Evolutionary conservation across 2,113 vertebrate genomes (phyloP).

Genomic region (western clawed frog (Xenopus tropicalis)): DNA sequence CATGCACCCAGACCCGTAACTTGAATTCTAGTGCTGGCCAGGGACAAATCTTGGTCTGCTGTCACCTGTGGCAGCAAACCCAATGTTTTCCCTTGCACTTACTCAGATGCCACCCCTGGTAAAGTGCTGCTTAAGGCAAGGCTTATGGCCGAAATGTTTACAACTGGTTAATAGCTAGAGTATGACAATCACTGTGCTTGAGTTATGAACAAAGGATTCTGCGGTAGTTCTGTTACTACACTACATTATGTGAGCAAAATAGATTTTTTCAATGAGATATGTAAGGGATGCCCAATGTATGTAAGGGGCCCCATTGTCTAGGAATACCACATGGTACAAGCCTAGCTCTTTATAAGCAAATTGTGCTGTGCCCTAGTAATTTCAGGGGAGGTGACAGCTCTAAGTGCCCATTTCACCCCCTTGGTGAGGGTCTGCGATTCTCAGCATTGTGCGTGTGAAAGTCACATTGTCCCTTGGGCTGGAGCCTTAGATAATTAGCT

Average conservation of each 20-base stretch:
- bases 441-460: constrained; percentile 68
- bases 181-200: no score
- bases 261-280: neutral
- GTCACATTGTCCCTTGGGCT: constrained; percentile 88
- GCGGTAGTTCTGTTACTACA: neutral
- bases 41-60: no score
- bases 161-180: no score
- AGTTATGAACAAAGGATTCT: neutral
- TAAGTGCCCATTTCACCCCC: constrained; percentile 22
- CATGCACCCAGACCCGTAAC: no score
- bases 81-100: no score
- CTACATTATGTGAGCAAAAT: neutral
- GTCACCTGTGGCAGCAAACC: no score
- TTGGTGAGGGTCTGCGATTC: constrained; percentile 23
- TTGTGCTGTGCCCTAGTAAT: constrained; percentile 37
- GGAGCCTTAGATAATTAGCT: constrained; percentile 99
- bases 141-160: no score
- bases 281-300: neutral
- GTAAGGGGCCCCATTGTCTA: neutral
- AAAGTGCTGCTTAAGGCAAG: no score
- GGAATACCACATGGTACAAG: neutral
- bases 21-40: no score
- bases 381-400: constrained; percentile 37
- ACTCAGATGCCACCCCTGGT: no score
- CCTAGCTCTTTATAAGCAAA: constrained; percentile 24